These are phyloP conservation scores for Porites divaricata DNA, from an alignment of 92 coral and sea anemone genomes.

Conservation along the genomic window DNA sequence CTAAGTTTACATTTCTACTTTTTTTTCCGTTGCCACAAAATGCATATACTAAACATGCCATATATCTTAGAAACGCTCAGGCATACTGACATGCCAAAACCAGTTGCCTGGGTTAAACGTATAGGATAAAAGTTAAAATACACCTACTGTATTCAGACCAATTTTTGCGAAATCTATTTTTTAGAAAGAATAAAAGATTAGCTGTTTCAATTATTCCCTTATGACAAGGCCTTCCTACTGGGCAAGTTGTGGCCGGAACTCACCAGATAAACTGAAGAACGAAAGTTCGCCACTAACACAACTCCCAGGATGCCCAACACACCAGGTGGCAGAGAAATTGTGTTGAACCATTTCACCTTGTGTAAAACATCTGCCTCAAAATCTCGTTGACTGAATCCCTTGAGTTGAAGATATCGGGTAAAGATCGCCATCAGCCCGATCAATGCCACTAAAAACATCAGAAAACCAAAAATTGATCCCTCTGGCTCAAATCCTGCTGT, in stretches of 20 bases:
- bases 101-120: no score
- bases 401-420: constrained; percentile 52
- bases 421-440: constrained; percentile 29
- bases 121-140: no score
- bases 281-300: constrained; percentile 1
- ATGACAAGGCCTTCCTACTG: background rate
- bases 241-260: background rate
- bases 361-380: background rate
- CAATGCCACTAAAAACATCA: constrained; percentile 45
- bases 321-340: constrained; percentile 2
- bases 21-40: no score
- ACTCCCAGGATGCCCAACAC: constrained; percentile 11
- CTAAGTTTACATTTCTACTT: no score
- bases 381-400: background rate
- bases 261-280: background rate
- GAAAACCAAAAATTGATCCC: constrained; percentile 47
- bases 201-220: no score
- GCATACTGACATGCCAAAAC: no score
- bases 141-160: no score
- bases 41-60: no score
- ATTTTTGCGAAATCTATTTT: no score
- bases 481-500: constrained; percentile 52
- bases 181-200: no score
- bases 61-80: no score
- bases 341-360: constrained; percentile 3